phyloP scores from a whole-genome alignment of 30 jellyfish, hydroid and myxozoan species.

The Haliclystus octoradiatus region DNA sequence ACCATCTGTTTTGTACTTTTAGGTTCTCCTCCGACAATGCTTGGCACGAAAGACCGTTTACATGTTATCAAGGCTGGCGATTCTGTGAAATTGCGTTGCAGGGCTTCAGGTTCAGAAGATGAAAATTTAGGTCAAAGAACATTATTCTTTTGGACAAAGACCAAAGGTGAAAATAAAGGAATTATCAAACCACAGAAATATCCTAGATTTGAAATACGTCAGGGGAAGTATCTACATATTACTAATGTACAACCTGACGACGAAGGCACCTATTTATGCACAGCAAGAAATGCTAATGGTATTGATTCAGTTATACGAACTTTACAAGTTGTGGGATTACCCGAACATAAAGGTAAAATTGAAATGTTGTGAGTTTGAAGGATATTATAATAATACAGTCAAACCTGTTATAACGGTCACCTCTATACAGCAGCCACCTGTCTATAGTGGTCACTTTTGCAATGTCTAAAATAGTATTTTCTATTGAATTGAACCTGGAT shows the following conservation, averaged over 20 bases:
- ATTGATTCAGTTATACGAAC: conserved; percentile 21
- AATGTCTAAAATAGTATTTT: no score
- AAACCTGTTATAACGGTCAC: no score
- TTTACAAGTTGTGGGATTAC: conserved; percentile 12
- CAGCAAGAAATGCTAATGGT: conserved; percentile 56
- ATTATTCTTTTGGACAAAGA: conserved; percentile 53
- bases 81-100: conserved; percentile 58
- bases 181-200: conserved; percentile 31
- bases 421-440: no score
- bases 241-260: conserved; percentile 42
- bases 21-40: conserved; percentile 39
- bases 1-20: neutral
- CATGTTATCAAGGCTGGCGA: conserved; percentile 40
- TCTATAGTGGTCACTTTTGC: no score
- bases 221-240: conserved; percentile 40
- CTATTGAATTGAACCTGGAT: no score
- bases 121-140: conserved; percentile 39
- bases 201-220: conserved; percentile 58
- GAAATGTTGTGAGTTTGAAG: no score
- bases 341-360: no score
- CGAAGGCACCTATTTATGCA: conserved; percentile 43
- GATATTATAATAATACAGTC: no score
- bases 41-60: conserved; percentile 5
- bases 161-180: conserved; percentile 15
- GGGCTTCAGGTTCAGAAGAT: conserved; percentile 66